Conservation (phyloP, 2,113 vertebrate genomes). For the Rutilus rutilus region DNA sequence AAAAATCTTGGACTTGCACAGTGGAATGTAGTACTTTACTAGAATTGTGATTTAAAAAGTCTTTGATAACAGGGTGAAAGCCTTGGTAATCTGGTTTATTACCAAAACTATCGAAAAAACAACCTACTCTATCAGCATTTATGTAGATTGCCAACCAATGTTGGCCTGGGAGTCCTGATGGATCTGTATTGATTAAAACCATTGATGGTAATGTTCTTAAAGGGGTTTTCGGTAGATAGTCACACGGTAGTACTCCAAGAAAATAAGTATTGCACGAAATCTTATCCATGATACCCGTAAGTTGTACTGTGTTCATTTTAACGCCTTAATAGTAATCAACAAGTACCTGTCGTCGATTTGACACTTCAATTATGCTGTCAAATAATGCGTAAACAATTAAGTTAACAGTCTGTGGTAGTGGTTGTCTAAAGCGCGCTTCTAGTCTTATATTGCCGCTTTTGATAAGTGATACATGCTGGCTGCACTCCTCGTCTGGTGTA, state of each 20-base stretch:
- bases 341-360: too few species aligned
- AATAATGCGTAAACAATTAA: too few species aligned
- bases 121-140: neutral
- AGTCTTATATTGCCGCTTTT: too few species aligned
- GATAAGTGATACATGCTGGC: too few species aligned
- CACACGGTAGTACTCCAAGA: neutral
- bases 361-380: too few species aligned
- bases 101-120: neutral
- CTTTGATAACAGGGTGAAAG: neutral
- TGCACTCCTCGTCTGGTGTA: too few species aligned
- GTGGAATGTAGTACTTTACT: accelerated
- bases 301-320: too few species aligned
- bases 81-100: neutral
- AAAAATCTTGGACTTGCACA: neutral
- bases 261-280: neutral
- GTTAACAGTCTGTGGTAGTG: too few species aligned
- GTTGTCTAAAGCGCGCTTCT: too few species aligned
- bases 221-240: neutral
- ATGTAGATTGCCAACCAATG: neutral
- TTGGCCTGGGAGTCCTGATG: neutral
- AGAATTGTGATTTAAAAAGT: neutral
- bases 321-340: too few species aligned
- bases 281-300: neutral
- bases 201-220: neutral
- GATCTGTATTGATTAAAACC: neutral